Conservation (phyloP, 1,140 invertebrate species). For the Periplaneta americana region DNA sequence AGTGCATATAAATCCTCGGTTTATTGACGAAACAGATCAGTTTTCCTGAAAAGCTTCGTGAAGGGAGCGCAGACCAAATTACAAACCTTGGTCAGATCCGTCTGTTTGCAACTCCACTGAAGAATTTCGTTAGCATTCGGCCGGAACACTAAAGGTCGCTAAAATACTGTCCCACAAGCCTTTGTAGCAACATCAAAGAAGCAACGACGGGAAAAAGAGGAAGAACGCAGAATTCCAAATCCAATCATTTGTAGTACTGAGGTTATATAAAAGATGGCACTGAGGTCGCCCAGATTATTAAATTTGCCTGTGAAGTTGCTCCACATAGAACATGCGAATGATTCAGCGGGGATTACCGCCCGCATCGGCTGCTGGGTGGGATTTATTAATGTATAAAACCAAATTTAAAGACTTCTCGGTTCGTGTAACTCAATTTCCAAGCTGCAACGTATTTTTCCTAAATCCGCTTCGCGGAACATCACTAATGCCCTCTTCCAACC, state of each 20-base stretch:
- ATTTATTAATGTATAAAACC: neutral
- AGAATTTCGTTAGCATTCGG: neutral
- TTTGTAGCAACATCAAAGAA: neutral
- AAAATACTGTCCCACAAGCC: neutral
- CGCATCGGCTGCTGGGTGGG: neutral
- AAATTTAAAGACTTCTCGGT: neutral
- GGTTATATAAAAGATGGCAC: neutral
- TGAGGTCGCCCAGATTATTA: neutral
- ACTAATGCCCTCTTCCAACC: neutral
- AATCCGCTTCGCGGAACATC: neutral
- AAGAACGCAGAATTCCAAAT: neutral
- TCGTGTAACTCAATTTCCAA: neutral
- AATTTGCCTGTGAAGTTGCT: neutral
- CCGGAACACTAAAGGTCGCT: neutral
- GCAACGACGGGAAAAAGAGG: neutral
- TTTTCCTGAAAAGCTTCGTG: too few relatives aligned
- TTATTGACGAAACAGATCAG: too few relatives aligned
- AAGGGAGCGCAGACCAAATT: too few relatives aligned
- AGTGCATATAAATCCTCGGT: too few relatives aligned
- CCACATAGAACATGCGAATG: neutral
- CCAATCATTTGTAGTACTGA: neutral
- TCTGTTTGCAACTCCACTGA: neutral
- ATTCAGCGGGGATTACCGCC: neutral
- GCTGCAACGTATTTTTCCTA: neutral
- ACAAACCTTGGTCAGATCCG: too few relatives aligned